Evolutionary conservation across 2,888 invertebrate genomes (phyloP).

Genomic region (Cremastobaeus sp.): DNA sequence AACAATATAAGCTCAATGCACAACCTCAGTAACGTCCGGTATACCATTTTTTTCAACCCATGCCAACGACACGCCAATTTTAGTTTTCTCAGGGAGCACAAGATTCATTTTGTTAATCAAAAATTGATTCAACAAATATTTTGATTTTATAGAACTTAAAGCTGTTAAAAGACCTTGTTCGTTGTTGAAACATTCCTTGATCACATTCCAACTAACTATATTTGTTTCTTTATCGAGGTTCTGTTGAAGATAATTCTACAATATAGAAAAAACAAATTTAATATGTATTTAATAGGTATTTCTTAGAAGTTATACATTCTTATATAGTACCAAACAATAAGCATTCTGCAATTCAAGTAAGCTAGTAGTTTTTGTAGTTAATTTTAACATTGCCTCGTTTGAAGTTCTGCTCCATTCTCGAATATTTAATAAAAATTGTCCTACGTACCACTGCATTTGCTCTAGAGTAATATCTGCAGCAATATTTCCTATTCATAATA

Average conservation of each 20-base stretch:
- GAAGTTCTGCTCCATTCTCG: slow-evolving; percentile 7
- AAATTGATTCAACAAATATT: slow-evolving; percentile 26
- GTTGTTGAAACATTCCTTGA: neutral
- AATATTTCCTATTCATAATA: slow-evolving; percentile 2
- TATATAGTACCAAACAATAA: too few relatives aligned
- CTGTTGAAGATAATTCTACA: neutral
- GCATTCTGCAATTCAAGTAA: too few relatives aligned
- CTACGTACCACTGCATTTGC: slow-evolving; percentile 2
- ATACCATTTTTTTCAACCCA: slow-evolving; percentile 13
- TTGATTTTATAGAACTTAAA: slow-evolving; percentile 8
- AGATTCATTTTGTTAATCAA: slow-evolving; percentile 14
- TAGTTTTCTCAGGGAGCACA: slow-evolving; percentile 5
- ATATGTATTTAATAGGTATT: too few relatives aligned
- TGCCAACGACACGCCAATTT: slow-evolving; percentile 2
- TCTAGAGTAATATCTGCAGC: slow-evolving; percentile 1
- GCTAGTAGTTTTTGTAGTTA: neutral
- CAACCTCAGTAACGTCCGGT: neutral
- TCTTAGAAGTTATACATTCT: too few relatives aligned
- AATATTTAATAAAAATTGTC: slow-evolving; percentile 1
- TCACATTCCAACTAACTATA: neutral
- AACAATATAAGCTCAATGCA: slow-evolving; percentile 4
- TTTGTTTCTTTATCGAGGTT: neutral
- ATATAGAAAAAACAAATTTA: too few relatives aligned
- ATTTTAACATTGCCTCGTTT: neutral
- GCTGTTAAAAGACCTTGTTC: neutral